phyloP scores from a whole-genome alignment of 2,888 invertebrate genomes.

The Embidobia sp. region DNA sequence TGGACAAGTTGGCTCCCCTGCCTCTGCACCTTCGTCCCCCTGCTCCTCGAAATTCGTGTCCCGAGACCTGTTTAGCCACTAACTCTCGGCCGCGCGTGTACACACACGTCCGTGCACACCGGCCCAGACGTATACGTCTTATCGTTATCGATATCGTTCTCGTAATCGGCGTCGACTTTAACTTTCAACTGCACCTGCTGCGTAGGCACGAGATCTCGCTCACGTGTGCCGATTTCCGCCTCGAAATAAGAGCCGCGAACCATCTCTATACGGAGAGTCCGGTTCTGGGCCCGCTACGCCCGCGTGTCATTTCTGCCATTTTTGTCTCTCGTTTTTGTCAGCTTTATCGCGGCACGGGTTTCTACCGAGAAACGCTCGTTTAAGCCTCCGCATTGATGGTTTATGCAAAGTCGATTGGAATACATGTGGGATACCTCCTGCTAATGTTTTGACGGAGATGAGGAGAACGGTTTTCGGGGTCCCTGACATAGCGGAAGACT shows the following conservation, averaged over 20 bases:
- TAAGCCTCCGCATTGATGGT: constrained; percentile 1
- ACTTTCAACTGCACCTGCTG: constrained; percentile 72
- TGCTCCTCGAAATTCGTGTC: constrained; percentile 53
- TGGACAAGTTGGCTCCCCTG: constrained; percentile 71
- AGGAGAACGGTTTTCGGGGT: too few species aligned
- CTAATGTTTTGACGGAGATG: too few species aligned
- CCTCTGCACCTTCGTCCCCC: constrained; percentile 57
- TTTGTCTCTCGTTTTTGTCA: constrained; percentile 24
- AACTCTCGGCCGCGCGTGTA: constrained; percentile 44
- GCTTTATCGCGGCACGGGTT: constrained; percentile 16
- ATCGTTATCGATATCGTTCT: constrained; percentile 72
- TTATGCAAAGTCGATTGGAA: too few species aligned
- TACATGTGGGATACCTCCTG: too few species aligned
- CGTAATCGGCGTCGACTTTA: constrained; percentile 71
- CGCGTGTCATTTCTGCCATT: constrained; percentile 38
- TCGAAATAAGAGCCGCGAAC: constrained; percentile 44
- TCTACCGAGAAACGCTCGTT: constrained; percentile 3
- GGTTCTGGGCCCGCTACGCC: constrained; percentile 34
- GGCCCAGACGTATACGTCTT: constrained; percentile 62
- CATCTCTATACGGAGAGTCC: constrained; percentile 59
- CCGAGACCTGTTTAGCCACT: constrained; percentile 61
- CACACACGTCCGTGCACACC: constrained; percentile 45
- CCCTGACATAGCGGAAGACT: too few species aligned
- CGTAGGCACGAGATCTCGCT: constrained; percentile 65
- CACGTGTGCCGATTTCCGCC: constrained; percentile 62